phyloP scores from a whole-genome alignment of 35 echinoderm and acorn worm genomes.

The Eucidaris tribuloides region DNA sequence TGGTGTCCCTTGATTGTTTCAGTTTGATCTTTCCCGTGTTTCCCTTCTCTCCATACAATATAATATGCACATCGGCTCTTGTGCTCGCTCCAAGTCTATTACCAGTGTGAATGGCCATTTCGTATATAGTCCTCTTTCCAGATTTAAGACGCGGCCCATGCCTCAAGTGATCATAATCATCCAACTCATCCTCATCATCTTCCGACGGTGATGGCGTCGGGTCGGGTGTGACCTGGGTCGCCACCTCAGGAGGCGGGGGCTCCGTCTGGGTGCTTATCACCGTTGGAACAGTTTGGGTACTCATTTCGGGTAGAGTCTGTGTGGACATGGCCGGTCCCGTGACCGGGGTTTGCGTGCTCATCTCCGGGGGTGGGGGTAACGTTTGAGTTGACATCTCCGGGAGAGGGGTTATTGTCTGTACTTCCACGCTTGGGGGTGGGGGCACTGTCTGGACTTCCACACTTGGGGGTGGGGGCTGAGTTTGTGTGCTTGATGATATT shows the following conservation, averaged over 20 bases:
- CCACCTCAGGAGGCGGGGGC: slow-evolving; percentile 36
- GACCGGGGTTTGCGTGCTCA: slow-evolving; percentile 57
- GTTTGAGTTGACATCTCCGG: slow-evolving; percentile 42
- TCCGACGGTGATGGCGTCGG: slow-evolving; percentile 37
- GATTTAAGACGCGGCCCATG: slow-evolving; percentile 93
- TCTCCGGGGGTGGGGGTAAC: slow-evolving; percentile 27
- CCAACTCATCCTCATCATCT: slow-evolving; percentile 31
- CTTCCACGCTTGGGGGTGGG: slow-evolving; percentile 64
- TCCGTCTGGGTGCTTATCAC: slow-evolving; percentile 87
- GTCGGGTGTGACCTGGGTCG: slow-evolving; percentile 64
- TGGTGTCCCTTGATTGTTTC: slow-evolving; percentile 74
- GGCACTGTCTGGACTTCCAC: slow-evolving; percentile 69
- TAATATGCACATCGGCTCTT: slow-evolving; percentile 87
- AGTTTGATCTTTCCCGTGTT: slow-evolving; percentile 99
- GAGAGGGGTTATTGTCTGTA: slow-evolving; percentile 44
- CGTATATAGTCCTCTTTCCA: slow-evolving; percentile 88
- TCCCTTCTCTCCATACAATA: slow-evolving; percentile 85
- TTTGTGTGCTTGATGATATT: too few relatives aligned
- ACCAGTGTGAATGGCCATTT: slow-evolving; percentile 89
- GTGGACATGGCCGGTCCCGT: slow-evolving; percentile 54
- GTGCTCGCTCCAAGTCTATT: slow-evolving; percentile 89
- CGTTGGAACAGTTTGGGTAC: slow-evolving; percentile 59
- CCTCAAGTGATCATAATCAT: slow-evolving; percentile 81
- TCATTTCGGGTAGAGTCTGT: slow-evolving; percentile 78
- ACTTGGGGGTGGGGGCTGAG: slow-evolving; percentile 70